Base-by-base conservation (phyloP, 2,113 vertebrate genomes). In the Cyphomyrus plagiostoma region DNA sequence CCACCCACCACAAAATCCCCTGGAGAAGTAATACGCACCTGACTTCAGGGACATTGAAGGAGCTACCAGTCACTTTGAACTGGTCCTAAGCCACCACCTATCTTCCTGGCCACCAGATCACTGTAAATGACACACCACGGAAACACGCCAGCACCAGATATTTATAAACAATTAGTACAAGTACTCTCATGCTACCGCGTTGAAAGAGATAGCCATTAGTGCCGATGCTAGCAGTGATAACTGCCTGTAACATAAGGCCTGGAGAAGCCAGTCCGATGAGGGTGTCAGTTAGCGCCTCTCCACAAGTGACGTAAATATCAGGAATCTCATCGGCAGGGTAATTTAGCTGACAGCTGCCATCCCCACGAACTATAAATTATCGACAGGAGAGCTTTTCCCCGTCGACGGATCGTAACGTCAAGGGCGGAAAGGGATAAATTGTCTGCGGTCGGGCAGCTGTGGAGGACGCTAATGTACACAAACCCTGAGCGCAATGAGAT, bases 331-430 rank as follows among this genome's bases (percentile, higher is more conserved):
- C 89, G 90, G 89, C 53, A 48, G 70, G 11, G 62, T 58, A n/a
- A 74, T 90, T 90, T 89, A 89, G 84, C 90, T 91, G 93, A 93
- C 92, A 93, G 91, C 90, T 91, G 86, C 83, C 92, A 90, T 86
- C 90, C 46, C 85, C 90, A 11, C 86, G 21, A 86, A 58, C 89
- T 21, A 46, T 56, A 62, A 62, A 50, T 62, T 84, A 58, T 50
- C 88, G 11, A n/a, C 13, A 83, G 46, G 30, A 42, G 39, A 9
- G 17, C 21, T 23, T n/a, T 26, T 48, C 88, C 6, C 48, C 11
- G 1, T 89, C 48, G 3, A 4, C 48, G 46, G 48, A 19, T 49
- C 11, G 87, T 52, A 52, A 39, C 17, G 26, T 74, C 88, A 80
- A 80, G 89, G 89, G 49, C 49, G 50, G 45, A n/a, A 56, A 46